Base-by-base conservation (phyloP, 2,797 vertebrate genomes). In the Pelobates cultripes region DNA sequence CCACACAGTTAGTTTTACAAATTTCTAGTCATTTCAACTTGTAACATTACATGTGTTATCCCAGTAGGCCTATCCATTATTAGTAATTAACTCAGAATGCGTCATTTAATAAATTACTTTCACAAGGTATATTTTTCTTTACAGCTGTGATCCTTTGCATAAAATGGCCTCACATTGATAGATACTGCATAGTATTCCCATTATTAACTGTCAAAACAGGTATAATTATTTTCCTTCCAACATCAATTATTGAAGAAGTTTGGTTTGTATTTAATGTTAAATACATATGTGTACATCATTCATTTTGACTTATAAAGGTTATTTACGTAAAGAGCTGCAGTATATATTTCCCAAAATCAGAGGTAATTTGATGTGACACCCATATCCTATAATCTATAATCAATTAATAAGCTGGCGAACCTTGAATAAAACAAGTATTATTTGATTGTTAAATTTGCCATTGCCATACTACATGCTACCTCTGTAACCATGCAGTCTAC, bases 351-450 rank as follows among this genome's bases (percentile, higher is more conserved):
- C n/a, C 14, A 43, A 44, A 70, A 70, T 44, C 61, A 64, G 66
- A 14, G 13, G 66, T 68, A 68, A 68, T 68, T 5, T 43, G 42
- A 43, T 43, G 42, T 68, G 66, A 68, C 66, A 68, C 66, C 12
- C 66, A 42, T 9, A 68, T 68, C 66, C 66, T 68, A 68, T 68
- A 42, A 68, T 68, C 66, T 68, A 68, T 42, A 68, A 68, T 68
- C 40, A 68, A 40, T 43, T 14, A 68, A 68, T 15, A 60, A 14
- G 15, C 15, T 60, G 57, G 4, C 4, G 2, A 28, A 28, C 28
- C 28, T 28, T 28, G 28, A 28, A 28, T 28, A 28, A 28, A 14
- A 57, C 9, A 57, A 57, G 55, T 17, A 57, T 63, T 75, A 75
- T 64, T 42, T 63, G 73, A 63, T 75, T 64, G 44, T 66, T 66